Evolutionary conservation across 2,888 invertebrate species (phyloP).

Genomic region (Drosophila histrio): DNA sequence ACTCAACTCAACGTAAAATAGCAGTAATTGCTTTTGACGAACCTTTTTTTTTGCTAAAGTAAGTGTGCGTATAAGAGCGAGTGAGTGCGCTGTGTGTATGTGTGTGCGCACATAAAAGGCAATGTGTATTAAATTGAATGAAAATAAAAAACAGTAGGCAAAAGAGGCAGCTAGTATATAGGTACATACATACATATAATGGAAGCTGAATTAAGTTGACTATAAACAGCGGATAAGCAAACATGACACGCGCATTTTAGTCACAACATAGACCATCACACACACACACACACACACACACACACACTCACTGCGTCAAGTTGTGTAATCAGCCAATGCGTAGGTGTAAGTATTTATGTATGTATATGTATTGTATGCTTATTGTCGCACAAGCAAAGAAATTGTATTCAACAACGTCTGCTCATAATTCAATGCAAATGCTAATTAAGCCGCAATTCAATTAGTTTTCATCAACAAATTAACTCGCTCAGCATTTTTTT

Average conservation of each 20-base stretch:
- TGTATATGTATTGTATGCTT: background rate
- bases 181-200: slow-evolving; percentile 8
- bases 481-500: slow-evolving; percentile 60
- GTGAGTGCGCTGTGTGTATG: slow-evolving; percentile 16
- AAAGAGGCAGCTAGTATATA: slow-evolving; percentile 24
- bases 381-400: background rate
- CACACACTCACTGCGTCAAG: slow-evolving; percentile 12
- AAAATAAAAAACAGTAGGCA: slow-evolving; percentile 67
- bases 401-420: background rate
- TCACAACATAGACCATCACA: slow-evolving; percentile 17
- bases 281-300: slow-evolving; percentile 8
- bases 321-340: slow-evolving; percentile 49
- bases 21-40: slow-evolving; percentile 75
- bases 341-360: slow-evolving; percentile 13
- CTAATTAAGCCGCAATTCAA: slow-evolving; percentile 58
- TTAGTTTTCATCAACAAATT: slow-evolving; percentile 61
- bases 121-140: slow-evolving; percentile 75
- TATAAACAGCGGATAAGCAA: slow-evolving; percentile 35
- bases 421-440: slow-evolving; percentile 36
- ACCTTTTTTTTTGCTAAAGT: slow-evolving; percentile 28
- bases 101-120: slow-evolving; percentile 53
- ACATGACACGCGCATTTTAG: slow-evolving; percentile 42
- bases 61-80: slow-evolving; percentile 6
- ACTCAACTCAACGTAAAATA: slow-evolving; percentile 71
- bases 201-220: slow-evolving; percentile 54